phyloP scores from a whole-genome alignment of 2,797 vertebrate species.

The Lacerta viridis region DNA sequence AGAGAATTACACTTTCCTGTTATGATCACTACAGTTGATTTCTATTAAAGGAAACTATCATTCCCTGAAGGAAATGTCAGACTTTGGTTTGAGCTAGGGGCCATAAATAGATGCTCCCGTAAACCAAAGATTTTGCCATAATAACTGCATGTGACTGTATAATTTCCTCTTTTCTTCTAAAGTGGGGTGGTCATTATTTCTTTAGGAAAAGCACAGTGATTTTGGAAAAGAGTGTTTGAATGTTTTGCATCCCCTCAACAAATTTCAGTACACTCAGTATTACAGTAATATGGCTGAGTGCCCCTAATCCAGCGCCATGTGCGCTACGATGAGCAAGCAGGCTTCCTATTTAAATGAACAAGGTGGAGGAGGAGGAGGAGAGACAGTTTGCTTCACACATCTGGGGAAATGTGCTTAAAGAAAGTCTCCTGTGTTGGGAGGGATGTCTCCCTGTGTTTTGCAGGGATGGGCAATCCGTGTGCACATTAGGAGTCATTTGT shows the following conservation, averaged over 20 bases:
- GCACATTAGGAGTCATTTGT: not conserved
- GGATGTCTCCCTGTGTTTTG: too few relatives aligned
- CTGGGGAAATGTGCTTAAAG: too few relatives aligned
- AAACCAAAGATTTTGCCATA: not conserved
- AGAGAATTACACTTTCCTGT: slow-evolving; percentile 52
- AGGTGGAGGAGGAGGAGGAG: not conserved
- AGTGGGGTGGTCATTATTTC: not conserved
- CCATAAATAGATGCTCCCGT: slow-evolving; percentile 34
- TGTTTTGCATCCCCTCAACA: not conserved
- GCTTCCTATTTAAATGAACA: not conserved
- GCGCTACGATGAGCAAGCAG: not conserved
- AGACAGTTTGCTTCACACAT: not conserved
- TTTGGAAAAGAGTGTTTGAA: not conserved
- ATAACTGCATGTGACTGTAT: not conserved
- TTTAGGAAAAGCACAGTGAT: too few relatives aligned
- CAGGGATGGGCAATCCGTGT: not conserved
- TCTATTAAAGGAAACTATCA: slow-evolving; percentile 49
- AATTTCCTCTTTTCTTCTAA: slow-evolving; percentile 28
- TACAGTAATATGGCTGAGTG: not conserved
- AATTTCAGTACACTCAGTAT: not conserved
- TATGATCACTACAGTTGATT: slow-evolving; percentile 31
- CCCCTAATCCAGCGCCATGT: not conserved
- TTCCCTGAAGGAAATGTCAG: slow-evolving; percentile 40
- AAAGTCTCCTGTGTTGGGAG: not conserved
- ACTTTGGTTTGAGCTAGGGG: slow-evolving; percentile 17